Evolutionary conservation across 2,797 vertebrate species (phyloP), one percentile per base, ranked within the genome.

Genomic region (Bryconaethiops microstoma): DNA sequence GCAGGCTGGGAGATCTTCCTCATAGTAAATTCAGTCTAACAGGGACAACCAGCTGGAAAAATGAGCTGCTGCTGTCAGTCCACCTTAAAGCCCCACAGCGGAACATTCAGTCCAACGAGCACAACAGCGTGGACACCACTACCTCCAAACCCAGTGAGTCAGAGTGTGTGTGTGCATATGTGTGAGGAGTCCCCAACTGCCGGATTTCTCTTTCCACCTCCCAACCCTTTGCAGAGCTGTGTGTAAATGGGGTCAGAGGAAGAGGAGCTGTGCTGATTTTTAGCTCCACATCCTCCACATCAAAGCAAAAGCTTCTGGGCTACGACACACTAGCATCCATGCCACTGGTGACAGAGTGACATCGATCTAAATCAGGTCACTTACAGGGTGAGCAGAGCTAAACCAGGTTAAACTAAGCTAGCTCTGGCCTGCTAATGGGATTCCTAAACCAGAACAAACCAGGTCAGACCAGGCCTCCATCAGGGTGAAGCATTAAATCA

Each of bases 1-100:
- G 29, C 48, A 69, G 81, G 23, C 82, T 80, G 65, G 10, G 35
- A 81, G 72, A 86, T 73, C 40, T 79, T 84, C 85, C 17, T 67
- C 64, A 19, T 1, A 35, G 25, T 42, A 39, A 16, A 16, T 79
- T 78, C 52, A 16, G 67, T 69, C 50, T 82, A 85, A 88, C 83
- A 80, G 87, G 83, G 54, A 77, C 84, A 85, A 75, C 83, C 84
- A 16, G 86, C 86, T 82, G 84, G 89, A 90, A 92, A 90, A 90
- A 87, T 83, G 85, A 79, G 86, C 87, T 67, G 83, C 77, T 85
- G 86, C 52, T 81, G 84, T 83, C 85, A 77, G 85, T 74, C 39
- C 16, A 76, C 52, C 23, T 72, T 83, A 45, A 85, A 80, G 79
- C 87, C 91, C 86, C 74, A 70, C 84, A 57, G 81, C 76, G 25